Conservation (phyloP, 2,113 vertebrate species). For the Pachycephala philippinensis region DNA sequence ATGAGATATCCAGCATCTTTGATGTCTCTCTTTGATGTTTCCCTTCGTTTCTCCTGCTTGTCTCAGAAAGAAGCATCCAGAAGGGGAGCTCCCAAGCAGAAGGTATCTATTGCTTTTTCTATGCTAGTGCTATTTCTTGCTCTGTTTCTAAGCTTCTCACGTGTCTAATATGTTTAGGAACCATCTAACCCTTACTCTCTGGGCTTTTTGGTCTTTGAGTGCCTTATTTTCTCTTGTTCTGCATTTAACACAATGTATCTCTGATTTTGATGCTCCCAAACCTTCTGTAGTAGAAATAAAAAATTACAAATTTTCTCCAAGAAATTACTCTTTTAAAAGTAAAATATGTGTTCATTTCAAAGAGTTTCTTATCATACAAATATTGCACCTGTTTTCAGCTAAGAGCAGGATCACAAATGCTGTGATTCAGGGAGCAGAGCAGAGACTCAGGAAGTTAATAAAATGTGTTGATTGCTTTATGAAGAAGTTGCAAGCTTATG, state of each 20-base stretch:
- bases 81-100: not conserved
- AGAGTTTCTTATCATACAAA: not conserved
- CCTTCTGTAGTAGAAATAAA: not conserved
- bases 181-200: not conserved
- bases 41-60: not conserved
- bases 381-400: not conserved
- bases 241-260: not conserved
- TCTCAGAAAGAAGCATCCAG: not conserved
- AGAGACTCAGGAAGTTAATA: conserved; percentile 14
- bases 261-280: not conserved
- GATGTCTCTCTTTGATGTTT: not conserved
- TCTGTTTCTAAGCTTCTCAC: not conserved
- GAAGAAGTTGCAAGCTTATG: conserved; percentile 21
- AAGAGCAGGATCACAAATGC: not conserved
- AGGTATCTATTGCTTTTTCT: not conserved
- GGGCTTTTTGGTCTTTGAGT: not conserved
- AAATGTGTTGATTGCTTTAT: conserved; percentile 54
- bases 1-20: not conserved
- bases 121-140: not conserved
- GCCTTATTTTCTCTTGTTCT: not conserved
- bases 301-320: not conserved
- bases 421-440: not conserved
- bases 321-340: not conserved
- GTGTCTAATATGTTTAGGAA: not conserved
- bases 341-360: not conserved